Evolutionary conservation across 1,140 invertebrate genomes (phyloP), one percentile per base, ranked within the genome.

Genomic region (Nebria ingens): DNA sequence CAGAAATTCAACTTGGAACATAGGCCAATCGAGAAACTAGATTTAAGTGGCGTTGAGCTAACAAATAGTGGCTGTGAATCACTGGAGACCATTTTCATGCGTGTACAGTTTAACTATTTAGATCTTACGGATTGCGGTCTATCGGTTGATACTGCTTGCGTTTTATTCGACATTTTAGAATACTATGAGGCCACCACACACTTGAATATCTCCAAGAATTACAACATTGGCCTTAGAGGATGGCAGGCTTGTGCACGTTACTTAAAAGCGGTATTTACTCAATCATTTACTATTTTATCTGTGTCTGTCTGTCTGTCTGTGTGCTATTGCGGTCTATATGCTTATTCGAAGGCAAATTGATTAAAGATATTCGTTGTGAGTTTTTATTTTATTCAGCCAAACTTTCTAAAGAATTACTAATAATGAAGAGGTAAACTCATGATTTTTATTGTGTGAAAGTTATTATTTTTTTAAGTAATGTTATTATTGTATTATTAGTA

Each of bases 111-210:
- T 17, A 45, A 45, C 17, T 17, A 45, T 17, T 12, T 45, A 11
- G 9, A 45, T 45, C 17, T 45, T 3, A 17, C 9, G 6, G 40
- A 17, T 17, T 12, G 40, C 17, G 40, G 40, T 12, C 17, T 45
- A 12, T 12, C 40, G 3, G 15, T 3, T 45, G 40, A 45, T 12
- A 45, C 17, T 12, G 17, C 40, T 9, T 77, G 80, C 56, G 78
- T 82, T 58, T 68, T 86, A 55, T 86, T 86, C 72, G 85, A 87
- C 68, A 86, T 86, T 82, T 75, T 87, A 58, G 85, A 87, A 65
- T 86, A 84, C 67, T 87, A 87, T 69, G 83, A 86, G 62, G 82
- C 83, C 22, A 75, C 79, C 2, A 76, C 69, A 54, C 75, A 80
- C 57, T 65, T 87, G 29, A 84, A 83, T 68, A 81, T 87, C 56